These are phyloP conservation scores for Lagodon rhomboides DNA, from an alignment of 2,797 vertebrate species.

Conservation along the genomic window DNA sequence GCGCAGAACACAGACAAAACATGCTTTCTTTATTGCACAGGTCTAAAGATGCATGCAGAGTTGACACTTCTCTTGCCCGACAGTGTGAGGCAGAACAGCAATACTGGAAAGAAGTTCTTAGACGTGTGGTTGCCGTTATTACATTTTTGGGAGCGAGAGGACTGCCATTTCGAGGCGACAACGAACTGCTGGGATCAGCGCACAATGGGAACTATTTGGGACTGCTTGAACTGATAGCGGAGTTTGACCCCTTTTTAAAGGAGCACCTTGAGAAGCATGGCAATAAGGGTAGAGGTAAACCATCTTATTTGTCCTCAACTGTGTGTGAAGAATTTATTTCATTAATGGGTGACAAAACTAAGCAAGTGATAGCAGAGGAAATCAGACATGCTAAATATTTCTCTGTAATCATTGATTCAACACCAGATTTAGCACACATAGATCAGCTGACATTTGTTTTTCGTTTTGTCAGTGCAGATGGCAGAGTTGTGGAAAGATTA, in stretches of 20 bases:
- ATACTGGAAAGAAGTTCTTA: not conserved
- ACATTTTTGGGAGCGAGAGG: not conserved
- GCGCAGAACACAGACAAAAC: not conserved
- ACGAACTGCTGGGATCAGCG: not conserved
- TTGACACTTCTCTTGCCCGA: not conserved
- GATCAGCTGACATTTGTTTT: not conserved
- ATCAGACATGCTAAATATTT: not conserved
- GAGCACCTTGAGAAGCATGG: not conserved
- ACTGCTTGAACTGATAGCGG: constrained; percentile 7
- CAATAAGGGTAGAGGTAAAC: not conserved
- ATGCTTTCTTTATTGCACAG: not conserved
- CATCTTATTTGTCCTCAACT: not conserved
- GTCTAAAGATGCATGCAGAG: not conserved
- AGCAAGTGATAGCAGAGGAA: not conserved
- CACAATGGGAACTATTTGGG: constrained; percentile 1
- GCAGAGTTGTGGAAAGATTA: not conserved
- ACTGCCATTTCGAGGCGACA: not conserved
- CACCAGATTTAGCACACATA: not conserved
- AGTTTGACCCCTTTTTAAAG: too few relatives aligned
- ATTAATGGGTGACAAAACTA: constrained; percentile 10
- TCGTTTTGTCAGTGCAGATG: not conserved
- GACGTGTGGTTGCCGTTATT: too few relatives aligned
- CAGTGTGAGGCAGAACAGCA: not conserved
- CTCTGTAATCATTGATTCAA: not conserved
- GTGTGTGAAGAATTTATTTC: constrained; percentile 7